phyloP scores from a whole-genome alignment of 1,140 invertebrate genomes.

The Scaptodrosophila lebanonensis region DNA sequence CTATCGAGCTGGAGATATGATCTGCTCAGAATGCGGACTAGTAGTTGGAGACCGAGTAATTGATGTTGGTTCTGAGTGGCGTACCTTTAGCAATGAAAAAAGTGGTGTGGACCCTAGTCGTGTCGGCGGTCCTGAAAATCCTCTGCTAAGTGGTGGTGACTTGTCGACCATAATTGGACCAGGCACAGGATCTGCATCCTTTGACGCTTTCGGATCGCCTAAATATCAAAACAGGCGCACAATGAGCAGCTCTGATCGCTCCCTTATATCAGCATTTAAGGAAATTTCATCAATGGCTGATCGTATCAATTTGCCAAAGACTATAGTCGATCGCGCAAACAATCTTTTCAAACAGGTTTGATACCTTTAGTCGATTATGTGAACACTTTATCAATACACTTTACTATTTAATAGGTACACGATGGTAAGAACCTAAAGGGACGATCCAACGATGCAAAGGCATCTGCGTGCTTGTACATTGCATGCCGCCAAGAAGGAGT shows the following conservation, averaged over 20 bases:
- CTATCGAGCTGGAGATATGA: conserved; percentile 98
- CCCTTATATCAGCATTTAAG: conserved; percentile 95
- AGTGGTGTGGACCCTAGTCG: conserved; percentile 97
- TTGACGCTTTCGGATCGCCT: conserved; percentile 88
- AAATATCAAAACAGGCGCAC: conserved; percentile 96
- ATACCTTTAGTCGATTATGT: background rate
- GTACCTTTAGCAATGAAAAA: conserved; percentile 99
- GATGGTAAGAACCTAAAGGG: conserved; percentile 98
- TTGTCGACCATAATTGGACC: conserved; percentile 98
- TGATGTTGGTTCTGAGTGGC: conserved; percentile 99
- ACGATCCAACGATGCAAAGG: conserved; percentile 97
- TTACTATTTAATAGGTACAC: conserved; percentile 83
- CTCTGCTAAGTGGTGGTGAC: conserved; percentile 95
- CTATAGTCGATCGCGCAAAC: conserved; percentile 96
- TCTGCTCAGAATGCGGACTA: conserved; percentile 98
- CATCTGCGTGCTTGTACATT: conserved; percentile 99
- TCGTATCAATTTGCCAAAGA: conserved; percentile 96
- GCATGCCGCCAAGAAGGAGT: conserved; percentile 99
- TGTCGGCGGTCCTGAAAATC: conserved; percentile 98
- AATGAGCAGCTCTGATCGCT: conserved; percentile 95
- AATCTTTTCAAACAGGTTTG: conserved; percentile 94
- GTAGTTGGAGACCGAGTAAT: conserved; percentile 99
- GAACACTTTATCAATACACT: background rate
- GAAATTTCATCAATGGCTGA: conserved; percentile 99
- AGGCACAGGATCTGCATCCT: conserved; percentile 88